Conservation (phyloP, 1,140 invertebrate species). For the Tetragnatha versicolor region DNA sequence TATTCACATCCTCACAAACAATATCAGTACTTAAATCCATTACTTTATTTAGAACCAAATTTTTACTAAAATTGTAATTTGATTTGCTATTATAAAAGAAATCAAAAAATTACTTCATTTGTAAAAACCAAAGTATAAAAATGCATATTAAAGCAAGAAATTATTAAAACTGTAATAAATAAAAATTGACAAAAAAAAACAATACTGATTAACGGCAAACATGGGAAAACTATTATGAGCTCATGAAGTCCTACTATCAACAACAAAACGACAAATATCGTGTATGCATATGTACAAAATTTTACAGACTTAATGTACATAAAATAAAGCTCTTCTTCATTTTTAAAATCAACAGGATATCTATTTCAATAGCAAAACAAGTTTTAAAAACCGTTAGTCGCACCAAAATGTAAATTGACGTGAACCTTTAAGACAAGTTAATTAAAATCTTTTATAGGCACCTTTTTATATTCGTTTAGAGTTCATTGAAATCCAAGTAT, state of each 20-base stretch:
- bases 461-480: background rate
- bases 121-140: background rate
- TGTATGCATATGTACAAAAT: slow-evolving; percentile 3
- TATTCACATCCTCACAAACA: too few relatives aligned
- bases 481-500: too few relatives aligned
- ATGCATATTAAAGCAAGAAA: background rate
- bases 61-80: background rate
- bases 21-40: background rate
- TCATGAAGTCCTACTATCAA: background rate
- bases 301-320: slow-evolving; percentile 21
- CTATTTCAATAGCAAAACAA: background rate
- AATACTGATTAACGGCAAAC: slow-evolving; percentile 21
- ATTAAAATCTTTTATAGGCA: too few relatives aligned
- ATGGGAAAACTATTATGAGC: background rate
- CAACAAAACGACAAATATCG: background rate
- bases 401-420: background rate
- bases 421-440: background rate
- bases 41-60: background rate
- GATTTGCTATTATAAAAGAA: background rate
- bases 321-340: slow-evolving; percentile 25
- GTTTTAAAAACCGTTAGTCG: background rate
- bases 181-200: slow-evolving; percentile 20
- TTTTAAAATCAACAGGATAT: slow-evolving; percentile 1
- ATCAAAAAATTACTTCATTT: background rate
- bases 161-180: slow-evolving; percentile 9